Percentiles rank a stretch among this genome's conserved stretches.
Evolutionary conservation across 2,797 vertebrate genomes (phyloP).

Genomic region (Chaenodraco wilsoni): DNA sequence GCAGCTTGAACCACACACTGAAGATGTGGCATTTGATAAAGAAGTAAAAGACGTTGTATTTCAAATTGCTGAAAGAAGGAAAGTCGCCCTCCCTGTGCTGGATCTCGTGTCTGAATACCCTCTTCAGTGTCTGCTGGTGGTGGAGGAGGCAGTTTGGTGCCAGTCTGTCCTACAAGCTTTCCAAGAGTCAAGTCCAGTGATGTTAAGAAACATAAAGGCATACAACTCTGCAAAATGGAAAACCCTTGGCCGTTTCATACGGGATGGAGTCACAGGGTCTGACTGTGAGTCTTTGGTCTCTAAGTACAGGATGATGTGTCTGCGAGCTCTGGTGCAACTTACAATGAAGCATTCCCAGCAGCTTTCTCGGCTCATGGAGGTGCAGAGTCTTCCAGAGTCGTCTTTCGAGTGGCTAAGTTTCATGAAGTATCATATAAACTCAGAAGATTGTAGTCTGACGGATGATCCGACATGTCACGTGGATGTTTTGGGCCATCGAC

Average conservation of each 20-base stretch:
- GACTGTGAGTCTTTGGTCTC: conserved; percentile 37
- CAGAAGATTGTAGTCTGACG: conserved; percentile 32
- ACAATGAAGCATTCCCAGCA: conserved; percentile 83
- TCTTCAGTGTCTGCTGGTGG: conserved; percentile 87
- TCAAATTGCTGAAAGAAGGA: background rate
- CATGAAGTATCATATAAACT: conserved; percentile 84
- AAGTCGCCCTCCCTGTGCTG: conserved; percentile 41
- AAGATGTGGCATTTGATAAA: conserved; percentile 12
- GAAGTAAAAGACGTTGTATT: background rate
- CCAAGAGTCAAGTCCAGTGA: conserved; percentile 39
- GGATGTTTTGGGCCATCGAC: conserved; percentile 79
- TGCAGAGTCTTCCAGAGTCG: conserved; percentile 61
- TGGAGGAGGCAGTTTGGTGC: conserved; percentile 85
- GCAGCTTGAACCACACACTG: conserved; percentile 38
- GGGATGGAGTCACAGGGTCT: conserved; percentile 51
- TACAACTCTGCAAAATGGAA: conserved; percentile 73
- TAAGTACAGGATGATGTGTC: conserved; percentile 57
- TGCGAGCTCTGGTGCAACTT: conserved; percentile 80
- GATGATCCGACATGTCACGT: conserved; percentile 72
- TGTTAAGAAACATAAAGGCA: conserved; percentile 57
- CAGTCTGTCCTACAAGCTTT: conserved; percentile 69
- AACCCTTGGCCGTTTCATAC: conserved; percentile 71
- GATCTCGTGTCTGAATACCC: conserved; percentile 80
- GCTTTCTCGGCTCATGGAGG: conserved; percentile 73
- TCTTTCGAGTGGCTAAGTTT: conserved; percentile 90